Base-by-base conservation (phyloP, 2,888 invertebrate genomes). In the Drosophila longiperda region DNA sequence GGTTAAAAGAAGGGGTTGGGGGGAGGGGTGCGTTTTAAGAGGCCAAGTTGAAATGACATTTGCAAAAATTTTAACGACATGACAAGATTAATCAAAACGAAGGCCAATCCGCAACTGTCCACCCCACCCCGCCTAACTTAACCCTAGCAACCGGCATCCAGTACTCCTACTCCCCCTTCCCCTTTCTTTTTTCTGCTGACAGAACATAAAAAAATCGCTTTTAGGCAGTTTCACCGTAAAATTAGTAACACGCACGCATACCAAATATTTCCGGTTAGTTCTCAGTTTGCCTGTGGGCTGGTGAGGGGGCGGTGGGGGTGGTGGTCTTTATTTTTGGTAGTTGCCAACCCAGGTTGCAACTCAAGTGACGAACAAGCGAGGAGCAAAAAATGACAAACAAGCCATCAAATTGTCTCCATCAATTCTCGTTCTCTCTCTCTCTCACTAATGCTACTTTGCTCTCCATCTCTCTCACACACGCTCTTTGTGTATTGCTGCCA, bases 11-110 rank as follows among this genome's bases (percentile, higher is more conserved):
- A 20, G 50, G n/a, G 23, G 40, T 12, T 38, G 15, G 49, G 8
- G 17, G 26, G 34, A 26, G 34, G 29, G 20, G 53, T 20, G 61
- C 29, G 42, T 66, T 40, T 57, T 60, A 68, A 79, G 70, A 85
- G 76, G 76, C 60, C 82, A 85, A 87, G 70, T 80, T 87, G 81
- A 87, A 83, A 86, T 81, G 89, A 84, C 85, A 86, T 87, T 86
- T 84, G 86, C 86, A 82, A 86, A 89, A 84, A 89, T 89, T 89
- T 89, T 86, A 89, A 86, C 89, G 87, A 89, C 87, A 89, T 75
- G 85, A 82, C 75, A 83, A 86, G 86, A 86, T 86, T 86, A 89
- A 86, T 86, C 87, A 86, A 86, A 87, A 87, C 75, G 75, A 74
- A 80, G 80, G 76, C 67, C 76, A 72, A 72, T 67, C 67, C 55